Base-by-base conservation (phyloP, 2,113 vertebrate genomes). In the Hydrolagus affinis region DNA sequence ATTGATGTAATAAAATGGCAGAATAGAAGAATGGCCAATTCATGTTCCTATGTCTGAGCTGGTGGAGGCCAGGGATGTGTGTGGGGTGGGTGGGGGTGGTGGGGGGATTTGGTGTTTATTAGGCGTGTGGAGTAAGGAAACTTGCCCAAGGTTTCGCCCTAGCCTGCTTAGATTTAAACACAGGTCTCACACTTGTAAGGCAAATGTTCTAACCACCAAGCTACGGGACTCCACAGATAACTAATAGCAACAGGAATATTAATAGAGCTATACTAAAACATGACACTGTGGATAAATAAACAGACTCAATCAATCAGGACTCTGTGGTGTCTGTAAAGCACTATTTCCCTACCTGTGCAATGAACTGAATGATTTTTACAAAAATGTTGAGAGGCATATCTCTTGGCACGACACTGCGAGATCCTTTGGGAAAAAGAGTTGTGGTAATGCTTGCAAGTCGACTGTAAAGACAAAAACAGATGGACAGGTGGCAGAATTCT, bases 381-480 rank as follows among this genome's bases (percentile, higher is more conserved):
- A 99, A 99, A 88, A 99, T 99, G 88, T 99, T 99, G 12, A 99
- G 94, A 44, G 98, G 98, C 96, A 98, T 99, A 89, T 99, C 98
- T 89, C 98, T 94, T 80, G 98, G 98, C 12, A 98, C 96, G 23
- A 99, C 98, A 72, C 96, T 97, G 0, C 98, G 95, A 85, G 97
- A 98, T 44, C 98, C 98, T 92, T 98, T 99, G 62, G 98, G 98
- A 91, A 99, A 98, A 90, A 99, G 94, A 0, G 96, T 99, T 91
- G 96, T 96, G 87, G 97, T 95, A 91, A 99, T 99, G 89, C 96
- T 96, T 85, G 95, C 97, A 89, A 99, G 95, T 62, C 98, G 97
- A 90, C 98, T 99, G 91, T 57, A 89, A 92, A 87, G 89, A 87
- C 91, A 89, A 60, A 85, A 60, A 87, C 14, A 71, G 14, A 86